Conservation (phyloP, 2,113 vertebrate species). For the Phoenicopterus ruber region DNA sequence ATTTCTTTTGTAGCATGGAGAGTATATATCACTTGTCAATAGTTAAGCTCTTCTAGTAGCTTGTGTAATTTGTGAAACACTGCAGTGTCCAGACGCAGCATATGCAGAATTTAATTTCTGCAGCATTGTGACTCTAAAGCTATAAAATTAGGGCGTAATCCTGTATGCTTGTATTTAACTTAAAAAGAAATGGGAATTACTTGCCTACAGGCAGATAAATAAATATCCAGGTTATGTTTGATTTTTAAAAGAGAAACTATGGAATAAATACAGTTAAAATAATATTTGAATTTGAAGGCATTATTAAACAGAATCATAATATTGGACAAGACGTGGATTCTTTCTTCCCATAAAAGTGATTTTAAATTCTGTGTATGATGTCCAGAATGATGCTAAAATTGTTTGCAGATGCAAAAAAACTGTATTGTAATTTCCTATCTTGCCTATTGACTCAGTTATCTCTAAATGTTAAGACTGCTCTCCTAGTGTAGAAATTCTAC, state of each 20-base stretch:
- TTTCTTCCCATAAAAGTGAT: not conserved
- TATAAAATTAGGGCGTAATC: not conserved
- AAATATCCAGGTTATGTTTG: not conserved
- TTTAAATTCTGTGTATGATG: slow-evolving; percentile 13
- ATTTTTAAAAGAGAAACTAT: not conserved
- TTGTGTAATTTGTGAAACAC: not conserved
- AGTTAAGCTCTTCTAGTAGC: not conserved
- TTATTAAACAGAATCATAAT: slow-evolving; percentile 13
- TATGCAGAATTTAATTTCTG: not conserved
- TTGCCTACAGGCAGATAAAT: not conserved
- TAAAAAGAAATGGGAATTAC: not conserved
- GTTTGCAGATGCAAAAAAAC: not conserved
- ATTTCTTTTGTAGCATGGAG: not conserved
- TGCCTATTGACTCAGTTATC: slow-evolving; percentile 10
- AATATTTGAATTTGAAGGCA: not conserved
- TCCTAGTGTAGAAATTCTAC: not conserved
- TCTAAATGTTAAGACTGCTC: slow-evolving; percentile 3
- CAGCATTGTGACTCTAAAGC: not conserved
- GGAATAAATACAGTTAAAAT: not conserved
- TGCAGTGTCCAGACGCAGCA: not conserved
- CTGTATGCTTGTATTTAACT: not conserved
- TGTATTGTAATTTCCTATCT: slow-evolving; percentile 4
- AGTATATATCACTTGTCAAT: not conserved
- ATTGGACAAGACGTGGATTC: not conserved
- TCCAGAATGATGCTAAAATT: not conserved